phyloP scores from a whole-genome alignment of 2,797 vertebrate genomes.

The Epinephelus malabaricus region DNA sequence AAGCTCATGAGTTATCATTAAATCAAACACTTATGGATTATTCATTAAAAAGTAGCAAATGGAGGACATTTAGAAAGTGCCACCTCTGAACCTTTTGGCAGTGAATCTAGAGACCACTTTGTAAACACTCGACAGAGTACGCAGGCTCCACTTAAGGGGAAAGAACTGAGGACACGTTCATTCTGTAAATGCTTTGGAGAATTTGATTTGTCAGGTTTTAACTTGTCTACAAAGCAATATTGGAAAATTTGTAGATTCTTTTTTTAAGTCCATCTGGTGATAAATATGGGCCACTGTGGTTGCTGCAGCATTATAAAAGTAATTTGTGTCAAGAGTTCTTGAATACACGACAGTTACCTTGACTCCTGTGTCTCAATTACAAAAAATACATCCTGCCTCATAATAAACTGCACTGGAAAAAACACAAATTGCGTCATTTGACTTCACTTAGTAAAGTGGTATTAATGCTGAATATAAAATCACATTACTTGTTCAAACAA shows the following conservation, averaged over 20 bases:
- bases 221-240: not conserved
- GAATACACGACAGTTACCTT: not conserved
- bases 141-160: not conserved
- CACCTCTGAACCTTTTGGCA: conserved; percentile 40
- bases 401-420: not conserved
- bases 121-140: conserved; percentile 31
- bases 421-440: not conserved
- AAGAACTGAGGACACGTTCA: not conserved
- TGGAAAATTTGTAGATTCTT: not conserved
- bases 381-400: not conserved
- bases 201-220: not conserved
- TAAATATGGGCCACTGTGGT: not conserved
- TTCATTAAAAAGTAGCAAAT: conserved; percentile 59
- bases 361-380: not conserved
- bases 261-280: not conserved
- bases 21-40: conserved; percentile 70
- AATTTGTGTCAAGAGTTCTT: not conserved
- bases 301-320: not conserved
- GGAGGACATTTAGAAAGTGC: conserved; percentile 45
- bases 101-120: conserved; percentile 33
- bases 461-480: not conserved
- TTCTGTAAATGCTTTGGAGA: conserved; percentile 3
- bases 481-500: conserved; percentile 1
- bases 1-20: conserved; percentile 62
- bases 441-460: not conserved